phyloP scores from a whole-genome alignment of 2,888 invertebrate genomes.

The Caenorhabditis imperialis region DNA sequence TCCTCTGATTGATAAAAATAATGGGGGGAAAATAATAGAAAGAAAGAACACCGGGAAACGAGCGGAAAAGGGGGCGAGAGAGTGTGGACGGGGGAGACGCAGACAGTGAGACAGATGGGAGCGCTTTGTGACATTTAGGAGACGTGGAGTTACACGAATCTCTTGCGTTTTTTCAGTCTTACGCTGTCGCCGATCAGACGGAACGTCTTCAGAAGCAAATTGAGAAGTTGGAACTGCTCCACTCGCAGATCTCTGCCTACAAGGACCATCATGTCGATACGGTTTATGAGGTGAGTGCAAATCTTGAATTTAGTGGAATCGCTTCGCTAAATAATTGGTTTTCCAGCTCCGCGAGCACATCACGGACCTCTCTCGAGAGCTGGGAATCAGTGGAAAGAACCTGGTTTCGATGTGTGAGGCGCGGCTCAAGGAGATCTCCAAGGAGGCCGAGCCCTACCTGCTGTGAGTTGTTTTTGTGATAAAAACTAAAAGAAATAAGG shows the following conservation, averaged over 20 bases:
- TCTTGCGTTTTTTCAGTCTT: constrained; percentile 8
- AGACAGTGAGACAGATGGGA: constrained; percentile 7
- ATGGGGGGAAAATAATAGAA: too few relatives aligned
- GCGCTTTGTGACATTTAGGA: too few relatives aligned
- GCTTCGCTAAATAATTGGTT: too few relatives aligned
- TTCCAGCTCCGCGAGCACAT: constrained; percentile 6
- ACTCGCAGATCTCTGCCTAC: constrained; percentile 1
- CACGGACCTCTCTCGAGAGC: constrained; percentile 1
- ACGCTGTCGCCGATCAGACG: not conserved
- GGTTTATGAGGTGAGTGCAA: not conserved
- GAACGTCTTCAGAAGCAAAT: constrained; percentile 9
- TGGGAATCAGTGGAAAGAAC: constrained; percentile 5
- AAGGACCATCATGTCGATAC: not conserved
- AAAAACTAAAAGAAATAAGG: too few relatives aligned
- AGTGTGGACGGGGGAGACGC: constrained; percentile 11
- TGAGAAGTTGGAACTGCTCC: not conserved
- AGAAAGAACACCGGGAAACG: too few relatives aligned
- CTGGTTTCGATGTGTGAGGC: constrained; percentile 4
- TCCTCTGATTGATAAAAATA: too few relatives aligned
- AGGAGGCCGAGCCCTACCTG: constrained; percentile 2
- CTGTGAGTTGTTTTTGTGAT: too few relatives aligned
- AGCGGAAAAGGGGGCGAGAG: not conserved
- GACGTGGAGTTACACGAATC: not conserved
- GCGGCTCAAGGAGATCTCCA: not conserved
- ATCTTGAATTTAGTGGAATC: not conserved